A percentile compares a stretch with the other conserved stretches of the same genome.
Conservation (phyloP, 1,140 invertebrate species). For the Euschistus heros region DNA sequence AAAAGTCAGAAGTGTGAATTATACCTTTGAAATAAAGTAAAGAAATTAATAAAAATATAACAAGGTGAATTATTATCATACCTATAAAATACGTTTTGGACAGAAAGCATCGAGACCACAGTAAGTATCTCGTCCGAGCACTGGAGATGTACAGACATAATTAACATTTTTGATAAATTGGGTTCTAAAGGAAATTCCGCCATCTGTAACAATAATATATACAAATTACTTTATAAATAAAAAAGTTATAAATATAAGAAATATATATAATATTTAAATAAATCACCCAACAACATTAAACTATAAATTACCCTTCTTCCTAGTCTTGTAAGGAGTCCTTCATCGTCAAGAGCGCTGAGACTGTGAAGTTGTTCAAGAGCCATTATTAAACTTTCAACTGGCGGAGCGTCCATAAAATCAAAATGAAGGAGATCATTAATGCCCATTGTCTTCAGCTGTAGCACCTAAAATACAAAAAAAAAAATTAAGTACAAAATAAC, state of each 20-base stretch:
- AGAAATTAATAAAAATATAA: too few species aligned
- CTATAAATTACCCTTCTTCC: constrained; percentile 68
- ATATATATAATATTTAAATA: background rate
- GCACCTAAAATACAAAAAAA: constrained; percentile 29
- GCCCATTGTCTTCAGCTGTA: constrained; percentile 98
- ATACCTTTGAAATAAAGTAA: background rate
- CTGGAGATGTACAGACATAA: constrained; percentile 97
- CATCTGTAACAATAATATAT: constrained; percentile 55
- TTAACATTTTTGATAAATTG: constrained; percentile 96
- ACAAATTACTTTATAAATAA: background rate
- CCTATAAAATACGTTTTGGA: constrained; percentile 97
- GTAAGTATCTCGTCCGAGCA: constrained; percentile 98
- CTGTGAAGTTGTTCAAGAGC: constrained; percentile 95
- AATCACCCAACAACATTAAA: background rate
- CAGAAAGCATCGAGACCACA: constrained; percentile 97
- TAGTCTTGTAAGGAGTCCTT: constrained; percentile 85
- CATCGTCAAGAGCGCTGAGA: constrained; percentile 91
- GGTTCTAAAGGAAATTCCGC: constrained; percentile 98
- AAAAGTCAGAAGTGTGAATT: constrained; percentile 15
- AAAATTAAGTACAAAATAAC: background rate
- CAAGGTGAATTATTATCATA: constrained; percentile 23
- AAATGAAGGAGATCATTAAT: constrained; percentile 99
- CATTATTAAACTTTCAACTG: constrained; percentile 92
- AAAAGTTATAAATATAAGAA: background rate
- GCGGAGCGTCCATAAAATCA: constrained; percentile 99